Evolutionary conservation across 1,140 invertebrate genomes (phyloP), one percentile per base, ranked within the genome.

Genomic region (Vanessa atalanta): DNA sequence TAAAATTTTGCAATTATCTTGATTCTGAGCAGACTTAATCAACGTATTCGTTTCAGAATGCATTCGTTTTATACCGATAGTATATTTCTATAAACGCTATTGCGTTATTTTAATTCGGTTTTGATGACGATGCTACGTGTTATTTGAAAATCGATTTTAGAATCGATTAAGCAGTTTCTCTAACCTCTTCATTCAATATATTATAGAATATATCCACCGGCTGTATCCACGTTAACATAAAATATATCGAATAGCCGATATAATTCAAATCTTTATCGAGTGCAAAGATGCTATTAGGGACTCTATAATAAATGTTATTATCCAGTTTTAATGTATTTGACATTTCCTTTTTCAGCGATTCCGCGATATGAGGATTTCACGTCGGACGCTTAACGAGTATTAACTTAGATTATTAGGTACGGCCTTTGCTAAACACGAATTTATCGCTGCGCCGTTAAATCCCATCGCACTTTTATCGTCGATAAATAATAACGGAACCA

Each of bases 401-500:
- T 66, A 66, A 15, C 65, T 47, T 16, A 65, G 63, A 65, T 65
- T 61, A 61, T 61, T 61, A 61, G 14, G 55, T 57, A 57, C 55
- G 55, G 14, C 23, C 23, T 61, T 61, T 61, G 23, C 26, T 61
- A 60, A 60, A 61, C 31, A 31, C 47, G 61, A 77, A 77, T 77
- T 77, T 77, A 78, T 78, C 65, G 76, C 50, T 64, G 23, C 47
- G 57, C 69, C 69, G 74, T 77, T 74, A 77, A 77, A 71, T 68
- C 51, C 76, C 37, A 68, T 61, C 23, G 23, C 65, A 70, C 71
- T 71, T 74, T 78, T 78, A 78, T 78, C 47, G 57, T 47, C 76
- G 57, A 78, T 78, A 74, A 77, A 78, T 75, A 75, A 78, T 78
- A 78, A 72, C 70, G 69, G 70, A 60, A 47, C 31, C 43, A 66